phyloP scores from a whole-genome alignment of 2,113 vertebrate species.

The Epinephelus lanceolatus region DNA sequence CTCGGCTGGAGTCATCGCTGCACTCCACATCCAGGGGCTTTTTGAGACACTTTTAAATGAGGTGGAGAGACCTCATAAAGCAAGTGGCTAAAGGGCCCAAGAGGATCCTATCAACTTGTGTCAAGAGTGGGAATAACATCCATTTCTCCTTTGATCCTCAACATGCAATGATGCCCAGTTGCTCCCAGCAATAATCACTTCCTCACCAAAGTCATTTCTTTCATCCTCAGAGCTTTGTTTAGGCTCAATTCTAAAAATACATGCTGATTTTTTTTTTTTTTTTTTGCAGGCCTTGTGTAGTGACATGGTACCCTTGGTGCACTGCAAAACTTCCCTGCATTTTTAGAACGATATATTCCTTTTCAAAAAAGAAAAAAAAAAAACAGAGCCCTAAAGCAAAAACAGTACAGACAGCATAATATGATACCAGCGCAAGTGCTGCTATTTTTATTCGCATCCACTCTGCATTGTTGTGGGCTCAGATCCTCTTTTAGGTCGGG shows the following conservation, averaged over 20 bases:
- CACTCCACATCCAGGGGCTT: constrained; percentile 57
- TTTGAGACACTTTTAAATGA: constrained; percentile 59
- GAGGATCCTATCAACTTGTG: constrained; percentile 46
- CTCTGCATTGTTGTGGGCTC: constrained; percentile 62
- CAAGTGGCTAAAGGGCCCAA: constrained; percentile 37
- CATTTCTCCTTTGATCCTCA: constrained; percentile 46
- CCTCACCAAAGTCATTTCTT: background rate
- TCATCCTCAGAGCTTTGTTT: constrained; percentile 19
- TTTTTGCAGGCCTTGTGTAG: constrained; percentile 9
- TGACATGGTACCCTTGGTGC: constrained; percentile 42
- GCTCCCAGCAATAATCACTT: constrained; percentile 38
- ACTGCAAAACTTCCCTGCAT: constrained; percentile 40
- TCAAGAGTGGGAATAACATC: constrained; percentile 43
- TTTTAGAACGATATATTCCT: constrained; percentile 44
- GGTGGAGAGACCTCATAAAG: constrained; percentile 49
- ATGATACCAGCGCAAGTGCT: constrained; percentile 61
- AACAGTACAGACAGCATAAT: constrained; percentile 72
- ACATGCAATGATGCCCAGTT: background rate
- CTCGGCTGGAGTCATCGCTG: constrained; percentile 17
- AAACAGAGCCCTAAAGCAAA: constrained; percentile 44
- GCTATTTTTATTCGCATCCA: constrained; percentile 67
- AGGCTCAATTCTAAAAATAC: constrained; percentile 43
- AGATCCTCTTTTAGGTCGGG: constrained; percentile 48
- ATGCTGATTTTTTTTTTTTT: background rate
- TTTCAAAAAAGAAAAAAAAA: background rate